These are phyloP conservation scores for Euthynnus affinis DNA, from an alignment of 2,797 vertebrate species.

Conservation along the genomic window DNA sequence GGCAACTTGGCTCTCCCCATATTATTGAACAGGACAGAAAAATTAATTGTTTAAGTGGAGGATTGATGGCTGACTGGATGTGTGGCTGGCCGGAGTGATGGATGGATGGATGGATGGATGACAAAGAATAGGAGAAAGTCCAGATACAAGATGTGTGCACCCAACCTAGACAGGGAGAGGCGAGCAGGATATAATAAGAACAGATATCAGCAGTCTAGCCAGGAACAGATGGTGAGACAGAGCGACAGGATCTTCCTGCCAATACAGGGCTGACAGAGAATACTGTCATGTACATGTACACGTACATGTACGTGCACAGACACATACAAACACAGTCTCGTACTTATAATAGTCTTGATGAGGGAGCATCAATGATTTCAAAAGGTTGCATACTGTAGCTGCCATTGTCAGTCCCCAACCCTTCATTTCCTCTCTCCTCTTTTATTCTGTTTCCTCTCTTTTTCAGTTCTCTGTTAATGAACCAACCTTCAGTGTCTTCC, in stretches of 20 bases:
- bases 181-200: slow-evolving; percentile 79
- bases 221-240: slow-evolving; percentile 85
- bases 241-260: slow-evolving; percentile 78
- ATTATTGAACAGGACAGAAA: slow-evolving; percentile 55
- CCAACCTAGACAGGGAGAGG: slow-evolving; percentile 58
- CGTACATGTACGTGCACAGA: slow-evolving; percentile 35
- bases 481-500: slow-evolving; percentile 24
- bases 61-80: slow-evolving; percentile 37
- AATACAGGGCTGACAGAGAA: slow-evolving; percentile 69
- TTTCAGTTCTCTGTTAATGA: slow-evolving; percentile 45
- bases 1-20: slow-evolving; percentile 45
- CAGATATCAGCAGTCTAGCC: slow-evolving; percentile 79
- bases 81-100: slow-evolving; percentile 14
- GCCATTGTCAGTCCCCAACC: slow-evolving; percentile 44
- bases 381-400: slow-evolving; percentile 37
- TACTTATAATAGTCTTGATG: slow-evolving; percentile 63
- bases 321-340: slow-evolving; percentile 53
- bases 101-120: slow-evolving; percentile 25
- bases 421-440: slow-evolving; percentile 52
- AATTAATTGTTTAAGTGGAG: slow-evolving; percentile 53
- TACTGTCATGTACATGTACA: slow-evolving; percentile 45
- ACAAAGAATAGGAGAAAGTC: slow-evolving; percentile 50
- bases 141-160: slow-evolving; percentile 59
- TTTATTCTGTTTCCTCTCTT: slow-evolving; percentile 46
- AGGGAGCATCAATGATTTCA: slow-evolving; percentile 57